These are phyloP conservation scores for Drosophila meridiana DNA, from an alignment of 2,888 invertebrate genomes.

Conservation along the genomic window DNA sequence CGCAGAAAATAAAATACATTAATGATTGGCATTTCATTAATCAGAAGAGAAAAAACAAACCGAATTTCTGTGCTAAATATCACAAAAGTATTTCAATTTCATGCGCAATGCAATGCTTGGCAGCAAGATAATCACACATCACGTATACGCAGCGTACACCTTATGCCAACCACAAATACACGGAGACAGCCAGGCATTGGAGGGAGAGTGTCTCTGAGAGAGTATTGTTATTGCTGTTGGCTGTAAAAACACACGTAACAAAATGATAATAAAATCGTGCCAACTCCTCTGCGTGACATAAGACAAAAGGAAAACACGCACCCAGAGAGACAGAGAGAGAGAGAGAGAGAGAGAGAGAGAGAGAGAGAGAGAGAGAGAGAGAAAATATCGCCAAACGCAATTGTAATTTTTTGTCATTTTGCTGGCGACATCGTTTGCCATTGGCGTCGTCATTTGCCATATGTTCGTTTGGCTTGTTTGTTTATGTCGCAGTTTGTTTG, in stretches of 20 bases:
- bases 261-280: conserved; percentile 79
- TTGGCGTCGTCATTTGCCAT: conserved; percentile 41
- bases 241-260: conserved; percentile 80
- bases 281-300: conserved; percentile 70
- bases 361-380: background rate
- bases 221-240: conserved; percentile 49
- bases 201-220: background rate
- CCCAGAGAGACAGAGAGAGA: too few species aligned
- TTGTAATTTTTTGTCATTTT: conserved; percentile 76
- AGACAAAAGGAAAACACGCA: conserved; percentile 46
- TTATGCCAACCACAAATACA: conserved; percentile 33
- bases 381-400: conserved; percentile 39
- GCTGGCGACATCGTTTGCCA: conserved; percentile 53
- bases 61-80: conserved; percentile 60
- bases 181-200: background rate
- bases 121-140: conserved; percentile 73
- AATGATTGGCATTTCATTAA: conserved; percentile 42
- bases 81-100: conserved; percentile 64
- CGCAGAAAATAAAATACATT: background rate
- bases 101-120: conserved; percentile 38
- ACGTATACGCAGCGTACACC: conserved; percentile 65
- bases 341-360: background rate
- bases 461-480: conserved; percentile 48
- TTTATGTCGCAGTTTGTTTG: conserved; percentile 24
- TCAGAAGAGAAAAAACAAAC: conserved; percentile 15